Evolutionary conservation across 2,113 vertebrate species (phyloP), one percentile per base, ranked within the genome.

Genomic region (Eubucco bourcierii): DNA sequence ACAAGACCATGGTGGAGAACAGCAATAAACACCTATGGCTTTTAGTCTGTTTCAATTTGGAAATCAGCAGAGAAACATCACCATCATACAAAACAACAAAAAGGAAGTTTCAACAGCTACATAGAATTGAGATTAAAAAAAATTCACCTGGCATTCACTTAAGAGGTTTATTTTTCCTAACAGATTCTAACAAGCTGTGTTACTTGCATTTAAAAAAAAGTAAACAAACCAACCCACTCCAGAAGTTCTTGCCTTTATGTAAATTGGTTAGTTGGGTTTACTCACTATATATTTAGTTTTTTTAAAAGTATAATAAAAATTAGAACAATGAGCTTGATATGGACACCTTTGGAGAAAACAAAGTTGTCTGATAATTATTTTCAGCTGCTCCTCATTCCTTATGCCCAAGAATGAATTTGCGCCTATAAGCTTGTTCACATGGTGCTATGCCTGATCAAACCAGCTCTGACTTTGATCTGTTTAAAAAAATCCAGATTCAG

Each of bases 1-100:
- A 44, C 73, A 72, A 59, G 41, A 10, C 2, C 24, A 28, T 27
- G 1, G 2, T 10, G 15, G 11, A 74, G 9, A 73, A 63, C 0
- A 0, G 56, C 39, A 59, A 83, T 80, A 34, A 80, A 2, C 52
- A 66, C 46, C 68, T 63, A 5, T 1, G n/a, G 29, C 34, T 74
- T 71, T 74, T 59, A 34, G 13, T 3, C 61, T 37, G 2, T 18
- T 55, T 65, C 19, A 46, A 19, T 34, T 29, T 41, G 25, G 27
- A 89, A 11, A 50, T 19, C 10, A 21, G 41, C 10, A 80, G 4
- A 80, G 20, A 47, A 66, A 6, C 6, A 8, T 25, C 25, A 60
- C 21, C 23, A 6, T 5, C 17, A 37, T 2, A 3, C 72, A 60
- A 92, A 76, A 83, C 33, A 55, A 55, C 27, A 55, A 15, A 53